Evolutionary conservation across 1,140 invertebrate genomes (phyloP).

Genomic region (Drosophila repleta): DNA sequence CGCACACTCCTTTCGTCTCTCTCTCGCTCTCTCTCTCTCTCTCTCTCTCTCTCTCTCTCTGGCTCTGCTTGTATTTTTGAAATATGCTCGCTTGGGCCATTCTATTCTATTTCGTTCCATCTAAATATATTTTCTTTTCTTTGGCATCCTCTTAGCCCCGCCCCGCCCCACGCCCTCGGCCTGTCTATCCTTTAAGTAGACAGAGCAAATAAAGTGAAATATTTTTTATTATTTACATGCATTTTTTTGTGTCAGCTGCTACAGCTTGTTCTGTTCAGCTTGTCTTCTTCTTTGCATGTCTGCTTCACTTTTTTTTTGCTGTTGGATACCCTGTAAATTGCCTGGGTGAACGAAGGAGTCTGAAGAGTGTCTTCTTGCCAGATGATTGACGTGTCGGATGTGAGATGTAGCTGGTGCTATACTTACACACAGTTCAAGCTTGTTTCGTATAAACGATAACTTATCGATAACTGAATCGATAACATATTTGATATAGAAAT

Average conservation of each 20-base stretch:
- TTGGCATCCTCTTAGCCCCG: background rate
- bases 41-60: background rate
- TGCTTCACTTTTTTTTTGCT: conserved; percentile 8
- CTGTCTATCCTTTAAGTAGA: conserved; percentile 42
- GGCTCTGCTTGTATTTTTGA: background rate
- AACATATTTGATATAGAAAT: no score
- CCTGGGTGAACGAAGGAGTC: no score
- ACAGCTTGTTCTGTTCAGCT: conserved; percentile 4
- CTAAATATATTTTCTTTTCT: conserved; percentile 8
- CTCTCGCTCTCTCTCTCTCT: background rate
- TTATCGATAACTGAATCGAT: no score
- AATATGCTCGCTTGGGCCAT: conserved; percentile 12
- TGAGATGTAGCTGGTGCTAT: no score
- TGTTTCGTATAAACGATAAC: no score
- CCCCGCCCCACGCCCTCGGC: background rate
- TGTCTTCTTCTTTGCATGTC: background rate
- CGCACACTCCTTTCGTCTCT: background rate
- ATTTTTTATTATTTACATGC: conserved; percentile 59
- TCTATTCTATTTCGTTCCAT: conserved; percentile 29
- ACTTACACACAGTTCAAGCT: no score
- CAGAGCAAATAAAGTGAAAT: conserved; percentile 57
- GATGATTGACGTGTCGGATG: no score
- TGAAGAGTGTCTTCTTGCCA: no score
- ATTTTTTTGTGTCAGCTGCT: conserved; percentile 41
- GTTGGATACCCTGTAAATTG: conserved; percentile 6